Conservation (phyloP, 2,113 vertebrate species). For the Corvus hawaiiensis region DNA sequence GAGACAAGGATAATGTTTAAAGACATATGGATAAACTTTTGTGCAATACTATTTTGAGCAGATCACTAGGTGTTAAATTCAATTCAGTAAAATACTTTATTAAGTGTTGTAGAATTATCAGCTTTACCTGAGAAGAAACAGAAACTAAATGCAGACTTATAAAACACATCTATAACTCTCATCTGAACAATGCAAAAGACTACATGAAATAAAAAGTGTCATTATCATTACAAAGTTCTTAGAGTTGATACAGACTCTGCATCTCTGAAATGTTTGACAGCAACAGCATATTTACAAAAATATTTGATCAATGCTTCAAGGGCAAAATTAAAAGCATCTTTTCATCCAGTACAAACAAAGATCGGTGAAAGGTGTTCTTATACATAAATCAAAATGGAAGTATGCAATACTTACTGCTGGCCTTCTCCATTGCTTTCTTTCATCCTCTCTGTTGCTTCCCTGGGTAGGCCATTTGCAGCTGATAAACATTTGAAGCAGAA, state of each 20-base stretch:
- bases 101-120: neutral
- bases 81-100: neutral
- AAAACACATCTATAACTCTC: neutral
- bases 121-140: neutral
- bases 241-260: neutral
- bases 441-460: neutral
- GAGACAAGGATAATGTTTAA: neutral
- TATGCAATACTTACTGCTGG: neutral
- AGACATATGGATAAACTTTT: neutral
- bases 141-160: neutral
- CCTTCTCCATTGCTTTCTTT: neutral
- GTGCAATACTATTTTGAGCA: neutral
- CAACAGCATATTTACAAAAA: neutral
- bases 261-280: neutral
- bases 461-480: neutral
- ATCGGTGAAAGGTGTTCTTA: neutral
- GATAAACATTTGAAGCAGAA: neutral
- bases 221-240: neutral
- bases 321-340: neutral
- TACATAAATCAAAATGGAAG: neutral
- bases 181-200: neutral
- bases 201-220: neutral
- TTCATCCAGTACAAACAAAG: neutral
- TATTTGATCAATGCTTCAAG: neutral
- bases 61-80: neutral